phyloP scores from a whole-genome alignment of 1,140 invertebrate species.

The Diorhabda elongata region DNA sequence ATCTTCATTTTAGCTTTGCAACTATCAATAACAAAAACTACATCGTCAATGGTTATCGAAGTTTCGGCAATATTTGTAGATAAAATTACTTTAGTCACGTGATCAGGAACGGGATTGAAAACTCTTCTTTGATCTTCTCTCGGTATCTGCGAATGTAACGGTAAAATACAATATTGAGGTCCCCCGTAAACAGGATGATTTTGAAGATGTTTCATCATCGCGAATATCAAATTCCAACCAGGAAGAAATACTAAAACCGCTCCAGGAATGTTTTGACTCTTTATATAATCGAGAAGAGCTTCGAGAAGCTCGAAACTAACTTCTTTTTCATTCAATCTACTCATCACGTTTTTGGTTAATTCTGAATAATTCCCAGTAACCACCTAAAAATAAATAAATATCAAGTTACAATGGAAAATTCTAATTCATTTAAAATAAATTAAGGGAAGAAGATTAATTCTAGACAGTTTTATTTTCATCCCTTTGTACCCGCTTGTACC shows the following conservation, averaged over 20 bases:
- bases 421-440: not conserved
- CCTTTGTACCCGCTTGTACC: too few species aligned
- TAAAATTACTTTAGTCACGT: conserved; percentile 75
- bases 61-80: conserved; percentile 92
- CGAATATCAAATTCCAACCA: conserved; percentile 93
- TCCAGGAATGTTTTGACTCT: conserved; percentile 65
- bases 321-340: conserved; percentile 80
- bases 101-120: conserved; percentile 70
- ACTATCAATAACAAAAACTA: conserved; percentile 93
- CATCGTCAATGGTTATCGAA: conserved; percentile 94
- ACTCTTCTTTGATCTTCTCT: conserved; percentile 86
- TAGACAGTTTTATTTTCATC: not conserved
- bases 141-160: conserved; percentile 86
- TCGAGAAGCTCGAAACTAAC: conserved; percentile 90
- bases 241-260: conserved; percentile 90
- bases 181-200: conserved; percentile 73
- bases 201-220: conserved; percentile 80
- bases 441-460: not conserved
- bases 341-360: conserved; percentile 68
- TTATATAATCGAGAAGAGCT: conserved; percentile 73
- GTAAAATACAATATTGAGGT: conserved; percentile 66
- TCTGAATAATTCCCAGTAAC: conserved; percentile 53
- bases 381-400: conserved; percentile 26
- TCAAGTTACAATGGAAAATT: not conserved
- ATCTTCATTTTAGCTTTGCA: conserved; percentile 95